Base-by-base conservation (phyloP, 2,113 vertebrate genomes). In the Dendrocopos noguchii region DNA sequence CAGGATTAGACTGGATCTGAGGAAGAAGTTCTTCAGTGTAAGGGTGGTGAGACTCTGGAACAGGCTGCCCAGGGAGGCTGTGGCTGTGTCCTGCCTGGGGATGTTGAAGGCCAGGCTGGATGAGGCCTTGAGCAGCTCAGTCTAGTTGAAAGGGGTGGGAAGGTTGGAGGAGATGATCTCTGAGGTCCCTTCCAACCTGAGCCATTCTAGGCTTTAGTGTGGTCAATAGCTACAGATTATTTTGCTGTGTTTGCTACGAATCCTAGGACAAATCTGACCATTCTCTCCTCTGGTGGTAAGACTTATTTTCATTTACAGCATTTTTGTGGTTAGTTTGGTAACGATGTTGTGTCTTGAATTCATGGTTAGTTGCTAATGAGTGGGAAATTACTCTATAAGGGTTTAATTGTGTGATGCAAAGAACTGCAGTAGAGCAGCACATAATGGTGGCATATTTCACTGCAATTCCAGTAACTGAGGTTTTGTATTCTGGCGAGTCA, bases 401-500 rank as follows among this genome's bases (percentile, higher is more conserved):
- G 11, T 90, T 87, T 14, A 47, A 0, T 55, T 72, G 53, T 63
- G 31, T 34, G 33, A 61, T 24, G n/a, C 21, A 55, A 79, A 80
- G 61, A 76, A 46, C 42, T 88, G 59, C 20, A 29, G 52, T 52
- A 63, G 66, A 55, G 47, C n/a, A 55, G 14, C 25, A 94, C 92
- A 80, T 79, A 90, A 76, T 33, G 52, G 22, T 84, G 76, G 21
- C 24, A 13, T 76, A 31, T 84, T 91, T 91, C 66, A 84, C 46
- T 91, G 21, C 55, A 88, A 81, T 93, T 65, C n/a, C 42, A 87
- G 9, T 84, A 68, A 87, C 11, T 73, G 18, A 5, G 39, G 5
- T n/a, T 89, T 81, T 93, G 55, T 87, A 59, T 87, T 80, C 86
- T 84, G 61, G 9, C 61, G 74, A 94, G 87, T 92, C 88, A 91